Conservation (phyloP, 2,797 vertebrate genomes). For the Peromyscus aztecus region DNA sequence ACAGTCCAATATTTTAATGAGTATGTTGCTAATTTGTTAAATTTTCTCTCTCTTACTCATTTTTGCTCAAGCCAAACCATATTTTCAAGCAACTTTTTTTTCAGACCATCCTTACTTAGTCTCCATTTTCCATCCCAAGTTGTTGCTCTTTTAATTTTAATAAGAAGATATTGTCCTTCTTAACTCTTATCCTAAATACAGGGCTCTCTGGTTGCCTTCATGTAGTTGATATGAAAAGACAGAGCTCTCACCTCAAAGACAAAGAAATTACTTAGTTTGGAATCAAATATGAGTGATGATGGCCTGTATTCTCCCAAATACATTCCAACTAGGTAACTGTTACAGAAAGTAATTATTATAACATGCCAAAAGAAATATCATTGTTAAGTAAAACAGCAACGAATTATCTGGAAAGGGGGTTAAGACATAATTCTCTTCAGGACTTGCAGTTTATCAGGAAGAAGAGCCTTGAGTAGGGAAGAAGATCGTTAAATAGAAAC, state of each 20-base stretch:
- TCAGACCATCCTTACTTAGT: neutral
- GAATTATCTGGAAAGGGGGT: neutral
- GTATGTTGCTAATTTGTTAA: neutral
- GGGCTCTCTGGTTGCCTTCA: neutral
- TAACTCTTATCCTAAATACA: neutral
- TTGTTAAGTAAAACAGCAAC: neutral
- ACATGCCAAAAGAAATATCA: neutral
- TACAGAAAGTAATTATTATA: neutral
- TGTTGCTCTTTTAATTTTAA: slow-evolving; percentile 3
- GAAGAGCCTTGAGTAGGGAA: neutral
- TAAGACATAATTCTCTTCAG: neutral
- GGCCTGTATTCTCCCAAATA: neutral
- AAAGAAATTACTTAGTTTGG: neutral
- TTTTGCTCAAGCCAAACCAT: slow-evolving; percentile 2
- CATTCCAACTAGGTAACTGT: neutral
- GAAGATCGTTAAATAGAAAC: neutral
- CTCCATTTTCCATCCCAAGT: neutral
- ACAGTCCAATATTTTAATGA: neutral
- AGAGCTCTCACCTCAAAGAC: neutral
- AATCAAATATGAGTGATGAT: neutral
- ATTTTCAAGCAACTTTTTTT: neutral
- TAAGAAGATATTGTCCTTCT: neutral
- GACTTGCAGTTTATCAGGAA: neutral
- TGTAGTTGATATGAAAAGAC: neutral
- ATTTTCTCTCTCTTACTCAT: neutral